Evolutionary conservation across 2,113 vertebrate genomes (phyloP).

Genomic region (Petrocephalus microphthalmus): DNA sequence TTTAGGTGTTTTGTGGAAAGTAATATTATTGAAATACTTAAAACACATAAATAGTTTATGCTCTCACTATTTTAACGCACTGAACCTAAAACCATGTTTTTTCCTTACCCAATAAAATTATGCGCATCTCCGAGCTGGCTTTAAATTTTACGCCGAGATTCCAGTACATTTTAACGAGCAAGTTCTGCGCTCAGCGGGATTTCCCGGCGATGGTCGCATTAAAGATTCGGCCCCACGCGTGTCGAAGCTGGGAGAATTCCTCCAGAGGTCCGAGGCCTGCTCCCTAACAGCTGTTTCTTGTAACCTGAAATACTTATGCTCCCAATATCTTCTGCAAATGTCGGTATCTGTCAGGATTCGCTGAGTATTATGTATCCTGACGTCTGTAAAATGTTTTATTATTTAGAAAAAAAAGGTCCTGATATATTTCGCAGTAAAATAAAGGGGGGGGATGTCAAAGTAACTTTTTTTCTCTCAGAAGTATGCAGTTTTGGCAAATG

Average conservation of each 20-base stretch:
- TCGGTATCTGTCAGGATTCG: constrained; percentile 43
- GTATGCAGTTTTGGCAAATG: background rate
- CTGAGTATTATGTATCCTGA: constrained; percentile 23
- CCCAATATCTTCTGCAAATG: constrained; percentile 64
- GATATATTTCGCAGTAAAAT: background rate
- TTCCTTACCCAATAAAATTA: background rate
- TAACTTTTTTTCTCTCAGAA: background rate
- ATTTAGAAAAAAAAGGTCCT: background rate
- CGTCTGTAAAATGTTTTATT: background rate
- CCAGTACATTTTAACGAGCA: background rate
- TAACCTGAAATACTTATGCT: constrained; percentile 64
- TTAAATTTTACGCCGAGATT: background rate
- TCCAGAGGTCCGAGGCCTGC: constrained; percentile 42
- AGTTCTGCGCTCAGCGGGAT: background rate
- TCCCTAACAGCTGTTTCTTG: constrained; percentile 67
- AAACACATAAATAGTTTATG: background rate
- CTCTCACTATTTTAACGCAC: background rate
- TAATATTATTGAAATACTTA: background rate
- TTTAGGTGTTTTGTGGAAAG: background rate
- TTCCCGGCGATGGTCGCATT: background rate
- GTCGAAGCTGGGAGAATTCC: constrained; percentile 34
- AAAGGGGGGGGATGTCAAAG: background rate
- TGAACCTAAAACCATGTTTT: background rate
- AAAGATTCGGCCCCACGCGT: background rate
- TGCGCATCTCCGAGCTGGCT: background rate